These are phyloP conservation scores for Platycercus adscitus DNA, from an alignment of 2,113 vertebrate species.

Conservation along the genomic window DNA sequence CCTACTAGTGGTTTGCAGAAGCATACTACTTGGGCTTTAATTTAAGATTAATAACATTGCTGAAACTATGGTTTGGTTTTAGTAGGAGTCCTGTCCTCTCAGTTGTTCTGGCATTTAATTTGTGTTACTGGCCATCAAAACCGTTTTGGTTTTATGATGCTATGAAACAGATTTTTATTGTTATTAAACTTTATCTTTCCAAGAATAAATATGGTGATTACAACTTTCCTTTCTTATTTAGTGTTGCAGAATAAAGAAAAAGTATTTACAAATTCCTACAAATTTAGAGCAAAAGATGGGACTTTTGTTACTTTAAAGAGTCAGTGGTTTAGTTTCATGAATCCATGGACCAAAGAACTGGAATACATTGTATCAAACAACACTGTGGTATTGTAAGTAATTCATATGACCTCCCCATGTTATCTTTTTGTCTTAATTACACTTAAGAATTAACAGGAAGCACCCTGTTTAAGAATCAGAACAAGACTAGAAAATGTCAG, in stretches of 20 bases:
- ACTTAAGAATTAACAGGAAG: neutral
- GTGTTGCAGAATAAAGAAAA: conserved; percentile 91
- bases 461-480: neutral
- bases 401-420: neutral
- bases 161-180: neutral
- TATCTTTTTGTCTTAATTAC: neutral
- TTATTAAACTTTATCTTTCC: neutral
- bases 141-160: neutral
- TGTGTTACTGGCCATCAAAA: neutral
- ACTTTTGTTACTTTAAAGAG: conserved; percentile 89
- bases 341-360: conserved; percentile 95
- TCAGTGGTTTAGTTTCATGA: conserved; percentile 95
- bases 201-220: neutral
- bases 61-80: neutral
- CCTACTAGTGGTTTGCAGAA: neutral
- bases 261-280: conserved; percentile 89
- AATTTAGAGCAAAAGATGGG: conserved; percentile 90
- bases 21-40: neutral
- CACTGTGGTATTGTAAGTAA: conserved; percentile 90
- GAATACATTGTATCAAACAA: conserved; percentile 94
- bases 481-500: neutral
- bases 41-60: neutral
- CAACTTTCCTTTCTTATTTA: conserved; percentile 60
- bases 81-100: neutral
- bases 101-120: neutral